Base-by-base conservation (phyloP, 1,140 invertebrate genomes). In the Neotoxoptera formosana region DNA sequence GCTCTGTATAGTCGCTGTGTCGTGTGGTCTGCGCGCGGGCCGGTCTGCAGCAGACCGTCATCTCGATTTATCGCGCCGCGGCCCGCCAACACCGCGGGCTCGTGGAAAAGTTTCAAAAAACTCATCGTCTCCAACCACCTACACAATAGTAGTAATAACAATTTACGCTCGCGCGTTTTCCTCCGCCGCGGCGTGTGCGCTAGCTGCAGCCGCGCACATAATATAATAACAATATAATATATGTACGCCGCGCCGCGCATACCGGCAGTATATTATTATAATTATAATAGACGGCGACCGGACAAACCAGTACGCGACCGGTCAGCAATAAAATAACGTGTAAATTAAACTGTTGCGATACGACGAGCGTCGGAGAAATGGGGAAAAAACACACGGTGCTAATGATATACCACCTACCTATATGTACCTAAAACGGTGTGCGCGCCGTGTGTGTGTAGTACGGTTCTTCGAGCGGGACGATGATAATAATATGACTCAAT, bases 281-380 rank as follows among this genome's bases (percentile, higher is more conserved):
- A 87, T 48, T 87, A 48, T 87, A 48, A 87, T 87, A 87, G 30
- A 30, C 47, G 87, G 34, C n/a, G 87, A 89, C 48, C 48, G 87
- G 47, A 89, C n/a, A 89, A 89, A 89, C 87, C 87, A 53, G 87
- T 89, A 89, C 45, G 30, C 84, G 84, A 45, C 6, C 45, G 14
- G 84, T n/a, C n/a, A n/a, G 34, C 25, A 36, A 87, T 47, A 47
- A 47, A 87, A 47, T n/a, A 47, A 47, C 41, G 41, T 47, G 84
- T 30, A 47, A 47, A 87, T 47, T 87, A 87, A 87, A 87, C 34
- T 87, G 84, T n/a, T 47, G 45, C 7, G 45, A 87, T 87, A 87
- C 36, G 30, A 45, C 23, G 36, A 45, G 23, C 0, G 14, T 41
- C 41, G 4, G 41, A 45, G 83, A 84, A 45, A 84, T 84, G 9